A percentile compares a stretch with the other conserved stretches of the same genome.
Conservation (phyloP, 2,113 vertebrate genomes). For the Serinus canaria region DNA sequence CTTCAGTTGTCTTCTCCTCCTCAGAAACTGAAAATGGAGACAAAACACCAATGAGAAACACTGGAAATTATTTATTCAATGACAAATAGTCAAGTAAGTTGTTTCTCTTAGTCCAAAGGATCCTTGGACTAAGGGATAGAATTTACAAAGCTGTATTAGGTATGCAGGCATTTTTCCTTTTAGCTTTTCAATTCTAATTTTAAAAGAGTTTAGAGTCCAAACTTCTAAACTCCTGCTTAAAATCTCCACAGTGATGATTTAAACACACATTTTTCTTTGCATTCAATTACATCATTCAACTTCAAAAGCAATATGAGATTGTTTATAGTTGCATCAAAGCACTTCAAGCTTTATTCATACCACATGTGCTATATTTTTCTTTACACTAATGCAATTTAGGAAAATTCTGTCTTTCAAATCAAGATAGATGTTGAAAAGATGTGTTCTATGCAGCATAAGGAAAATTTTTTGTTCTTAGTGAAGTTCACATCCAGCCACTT, state of each 20-base stretch:
- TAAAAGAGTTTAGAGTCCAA: neutral
- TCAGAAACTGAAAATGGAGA: slow-evolving; percentile 31
- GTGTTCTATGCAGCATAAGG: neutral
- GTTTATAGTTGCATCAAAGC: neutral
- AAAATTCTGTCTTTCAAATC: neutral
- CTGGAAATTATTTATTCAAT: neutral
- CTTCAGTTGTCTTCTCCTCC: slow-evolving; percentile 7
- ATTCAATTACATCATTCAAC: neutral
- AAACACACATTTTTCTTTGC: neutral
- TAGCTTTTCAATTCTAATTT: neutral
- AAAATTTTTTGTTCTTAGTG: neutral
- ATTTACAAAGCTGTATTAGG: neutral
- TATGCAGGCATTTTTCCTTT: neutral
- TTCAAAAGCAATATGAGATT: neutral
- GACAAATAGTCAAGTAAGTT: neutral
- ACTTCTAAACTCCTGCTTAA: neutral
- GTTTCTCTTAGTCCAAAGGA: neutral
- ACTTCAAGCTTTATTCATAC: neutral
- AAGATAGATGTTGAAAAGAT: neutral
- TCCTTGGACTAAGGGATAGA: neutral
- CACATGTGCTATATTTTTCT: neutral
- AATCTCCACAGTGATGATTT: neutral
- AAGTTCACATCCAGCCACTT: neutral
- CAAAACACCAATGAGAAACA: slow-evolving; percentile 4
- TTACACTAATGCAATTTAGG: neutral